Percentiles rank a stretch among this genome's conserved stretches.
phyloP scores from a whole-genome alignment of 2,797 vertebrate genomes.

The Sebastolobus altivelis region DNA sequence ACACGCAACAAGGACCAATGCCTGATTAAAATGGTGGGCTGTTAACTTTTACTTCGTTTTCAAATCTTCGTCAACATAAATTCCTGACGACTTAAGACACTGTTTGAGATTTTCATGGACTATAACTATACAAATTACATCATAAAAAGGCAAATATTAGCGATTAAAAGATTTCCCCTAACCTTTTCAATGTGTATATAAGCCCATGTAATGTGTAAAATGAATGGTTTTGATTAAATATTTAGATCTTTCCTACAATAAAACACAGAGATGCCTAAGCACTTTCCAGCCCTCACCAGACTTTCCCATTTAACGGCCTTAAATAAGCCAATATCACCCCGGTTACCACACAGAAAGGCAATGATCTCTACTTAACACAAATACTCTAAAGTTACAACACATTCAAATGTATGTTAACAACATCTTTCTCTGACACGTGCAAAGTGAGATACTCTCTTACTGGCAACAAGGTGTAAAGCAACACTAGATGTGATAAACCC shows the following conservation, averaged over 20 bases:
- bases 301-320: constrained; percentile 14
- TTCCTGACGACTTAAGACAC: constrained; percentile 17
- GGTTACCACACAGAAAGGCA: constrained; percentile 24
- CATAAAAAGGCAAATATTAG: constrained; percentile 8
- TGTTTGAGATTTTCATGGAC: constrained; percentile 12
- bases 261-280: constrained; percentile 13
- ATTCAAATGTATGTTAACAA: constrained; percentile 24
- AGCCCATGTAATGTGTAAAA: constrained; percentile 12
- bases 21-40: constrained; percentile 54
- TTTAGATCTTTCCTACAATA: constrained; percentile 18
- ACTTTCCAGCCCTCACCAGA: constrained; percentile 20
- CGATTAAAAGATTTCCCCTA: neutral
- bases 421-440: constrained; percentile 1
- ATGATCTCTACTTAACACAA: constrained; percentile 3
- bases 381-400: constrained; percentile 21
- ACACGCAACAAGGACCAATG: constrained; percentile 60
- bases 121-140: constrained; percentile 17
- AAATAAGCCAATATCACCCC: constrained; percentile 13
- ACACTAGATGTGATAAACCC: constrained; percentile 18
- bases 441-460: constrained; percentile 6
- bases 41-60: constrained; percentile 46
- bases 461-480: constrained; percentile 19
- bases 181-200: neutral
- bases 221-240: constrained; percentile 25
- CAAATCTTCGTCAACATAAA: constrained; percentile 23